These are phyloP conservation scores for Caerostris darwini DNA, from an alignment of 1,140 invertebrate species.

Conservation along the genomic window DNA sequence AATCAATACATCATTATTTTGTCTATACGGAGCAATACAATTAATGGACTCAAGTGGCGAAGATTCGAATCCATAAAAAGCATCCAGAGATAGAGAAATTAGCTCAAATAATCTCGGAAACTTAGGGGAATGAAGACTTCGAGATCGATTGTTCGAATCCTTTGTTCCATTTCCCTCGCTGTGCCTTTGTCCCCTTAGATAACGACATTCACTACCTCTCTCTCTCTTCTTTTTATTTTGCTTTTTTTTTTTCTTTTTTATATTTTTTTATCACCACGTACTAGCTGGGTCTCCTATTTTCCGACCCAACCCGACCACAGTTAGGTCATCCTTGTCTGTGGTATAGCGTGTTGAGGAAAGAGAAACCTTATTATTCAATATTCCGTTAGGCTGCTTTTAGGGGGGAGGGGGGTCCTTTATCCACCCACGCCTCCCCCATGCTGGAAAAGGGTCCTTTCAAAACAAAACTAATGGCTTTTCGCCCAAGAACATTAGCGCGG, in stretches of 20 bases:
- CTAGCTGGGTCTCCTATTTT: not conserved
- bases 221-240: constrained; percentile 23
- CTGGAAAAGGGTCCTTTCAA: constrained; percentile 55
- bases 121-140: constrained; percentile 42
- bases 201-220: constrained; percentile 43
- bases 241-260: not conserved
- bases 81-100: constrained; percentile 43
- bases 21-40: constrained; percentile 5
- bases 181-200: constrained; percentile 54
- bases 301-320: constrained; percentile 1
- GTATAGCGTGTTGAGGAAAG: not conserved
- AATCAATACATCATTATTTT: constrained; percentile 20
- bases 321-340: not conserved
- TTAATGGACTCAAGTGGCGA: constrained; percentile 34
- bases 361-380: constrained; percentile 74
- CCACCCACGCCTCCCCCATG: not conserved
- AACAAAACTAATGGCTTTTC: constrained; percentile 70
- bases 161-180: constrained; percentile 48
- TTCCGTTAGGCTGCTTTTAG: constrained; percentile 39
- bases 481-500: constrained; percentile 43
- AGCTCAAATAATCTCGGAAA: constrained; percentile 61
- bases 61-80: constrained; percentile 26
- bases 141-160: constrained; percentile 70
- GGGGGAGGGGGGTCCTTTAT: not conserved
- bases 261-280: not conserved